phyloP scores from a whole-genome alignment of 2,113 vertebrate genomes.

The Peromyscus maniculatus region DNA sequence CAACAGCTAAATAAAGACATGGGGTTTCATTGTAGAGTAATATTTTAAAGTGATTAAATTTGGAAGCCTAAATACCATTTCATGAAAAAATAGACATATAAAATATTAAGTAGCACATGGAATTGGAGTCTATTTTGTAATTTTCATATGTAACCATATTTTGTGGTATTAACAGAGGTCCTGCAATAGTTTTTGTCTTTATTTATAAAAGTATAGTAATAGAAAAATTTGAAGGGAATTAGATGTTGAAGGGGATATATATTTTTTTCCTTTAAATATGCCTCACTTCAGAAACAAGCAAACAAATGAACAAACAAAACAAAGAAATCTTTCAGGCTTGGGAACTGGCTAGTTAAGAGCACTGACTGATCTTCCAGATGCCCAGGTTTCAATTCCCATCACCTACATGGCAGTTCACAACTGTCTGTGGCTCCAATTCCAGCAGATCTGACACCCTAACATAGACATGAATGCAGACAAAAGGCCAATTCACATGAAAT shows the following conservation, averaged over 20 bases:
- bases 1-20: not conserved
- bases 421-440: not conserved
- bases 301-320: not conserved
- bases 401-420: not conserved
- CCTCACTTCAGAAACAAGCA: not conserved
- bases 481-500: not conserved
- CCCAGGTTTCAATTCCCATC: not conserved
- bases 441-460: not conserved
- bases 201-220: not conserved
- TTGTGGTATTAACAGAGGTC: not conserved
- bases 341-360: not conserved
- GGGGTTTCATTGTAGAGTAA: not conserved
- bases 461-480: not conserved
- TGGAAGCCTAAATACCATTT: not conserved
- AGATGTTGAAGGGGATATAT: too few relatives aligned
- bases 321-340: not conserved
- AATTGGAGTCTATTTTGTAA: not conserved
- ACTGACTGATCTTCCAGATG: too few relatives aligned
- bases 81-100: not conserved
- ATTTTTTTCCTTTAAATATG: not conserved
- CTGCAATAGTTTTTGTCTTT: not conserved
- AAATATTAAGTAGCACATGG: not conserved
- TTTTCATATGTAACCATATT: not conserved
- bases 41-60: not conserved
- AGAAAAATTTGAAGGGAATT: not conserved